phyloP scores from a whole-genome alignment of 2,797 vertebrate species.

The Glossophaga mutica region DNA sequence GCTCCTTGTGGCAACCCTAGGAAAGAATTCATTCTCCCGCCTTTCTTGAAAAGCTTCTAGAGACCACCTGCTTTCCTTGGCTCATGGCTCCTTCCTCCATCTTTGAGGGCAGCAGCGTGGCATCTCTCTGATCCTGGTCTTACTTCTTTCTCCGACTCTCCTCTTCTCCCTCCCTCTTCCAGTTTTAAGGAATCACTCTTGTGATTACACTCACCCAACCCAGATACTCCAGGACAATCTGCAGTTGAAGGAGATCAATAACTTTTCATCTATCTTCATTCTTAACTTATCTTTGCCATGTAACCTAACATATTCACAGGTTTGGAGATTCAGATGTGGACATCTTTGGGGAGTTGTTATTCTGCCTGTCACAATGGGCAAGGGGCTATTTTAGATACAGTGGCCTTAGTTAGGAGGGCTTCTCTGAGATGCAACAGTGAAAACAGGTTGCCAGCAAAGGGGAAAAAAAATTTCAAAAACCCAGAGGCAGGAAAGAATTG shows the following conservation, averaged over 20 bases:
- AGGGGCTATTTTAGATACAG: background rate
- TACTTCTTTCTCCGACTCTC: background rate
- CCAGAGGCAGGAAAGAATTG: background rate
- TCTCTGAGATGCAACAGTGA: background rate
- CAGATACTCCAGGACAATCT: background rate
- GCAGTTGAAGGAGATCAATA: background rate
- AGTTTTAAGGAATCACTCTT: background rate
- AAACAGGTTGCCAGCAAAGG: background rate
- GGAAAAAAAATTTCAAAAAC: background rate
- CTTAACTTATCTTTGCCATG: background rate
- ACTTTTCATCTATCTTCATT: background rate
- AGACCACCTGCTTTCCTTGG: background rate
- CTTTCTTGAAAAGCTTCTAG: background rate
- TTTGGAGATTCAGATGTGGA: too few species aligned
- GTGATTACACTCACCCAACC: background rate
- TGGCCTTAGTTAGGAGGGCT: background rate
- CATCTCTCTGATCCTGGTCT: background rate
- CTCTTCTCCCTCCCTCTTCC: background rate
- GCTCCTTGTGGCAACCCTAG: background rate
- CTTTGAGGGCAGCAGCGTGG: background rate
- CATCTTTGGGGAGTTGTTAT: background rate
- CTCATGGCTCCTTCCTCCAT: background rate
- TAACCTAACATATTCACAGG: background rate
- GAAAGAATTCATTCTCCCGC: background rate
- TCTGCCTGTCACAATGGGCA: background rate